These are phyloP conservation scores for Hydractinia echinata DNA, from an alignment of 30 jellyfish, hydroid and myxozoan species.

Conservation along the genomic window DNA sequence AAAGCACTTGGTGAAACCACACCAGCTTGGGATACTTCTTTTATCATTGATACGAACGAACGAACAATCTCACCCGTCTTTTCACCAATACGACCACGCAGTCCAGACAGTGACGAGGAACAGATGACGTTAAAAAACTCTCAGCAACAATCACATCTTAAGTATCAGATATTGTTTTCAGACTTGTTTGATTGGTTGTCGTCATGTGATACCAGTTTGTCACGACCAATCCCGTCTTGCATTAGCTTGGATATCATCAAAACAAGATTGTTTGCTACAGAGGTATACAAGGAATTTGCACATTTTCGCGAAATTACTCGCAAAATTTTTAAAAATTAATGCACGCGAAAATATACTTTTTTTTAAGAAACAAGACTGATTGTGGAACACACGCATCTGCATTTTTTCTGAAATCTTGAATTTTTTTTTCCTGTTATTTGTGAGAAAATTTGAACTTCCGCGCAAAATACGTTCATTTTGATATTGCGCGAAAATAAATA, in stretches of 20 bases:
- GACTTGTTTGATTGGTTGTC: constrained; percentile 79
- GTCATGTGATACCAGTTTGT: constrained; percentile 43
- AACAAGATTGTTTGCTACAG: constrained; percentile 2
- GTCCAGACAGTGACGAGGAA: constrained; percentile 4
- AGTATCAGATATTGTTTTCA: constrained; percentile 59
- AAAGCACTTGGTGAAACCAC: constrained; percentile 44
- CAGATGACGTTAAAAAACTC: constrained; percentile 18
- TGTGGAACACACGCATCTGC: neutral
- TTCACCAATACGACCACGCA: neutral
- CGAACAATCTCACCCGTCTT: neutral
- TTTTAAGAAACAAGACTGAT: neutral
- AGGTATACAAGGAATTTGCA: neutral
- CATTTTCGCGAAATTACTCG: too few relatives aligned
- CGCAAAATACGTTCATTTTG: too few relatives aligned
- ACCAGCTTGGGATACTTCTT: too few relatives aligned
- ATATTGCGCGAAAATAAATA: too few relatives aligned
- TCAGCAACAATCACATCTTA: constrained; percentile 42
- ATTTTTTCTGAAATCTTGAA: too few relatives aligned
- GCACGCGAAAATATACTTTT: too few relatives aligned
- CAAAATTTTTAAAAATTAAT: too few relatives aligned
- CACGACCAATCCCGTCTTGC: constrained; percentile 11
- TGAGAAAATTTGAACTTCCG: too few relatives aligned
- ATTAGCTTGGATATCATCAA: constrained; percentile 20
- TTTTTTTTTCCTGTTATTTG: too few relatives aligned
- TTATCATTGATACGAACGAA: neutral